These are phyloP conservation scores for Phenganax stokvisi DNA, from an alignment of 92 coral and sea anemone species.

Conservation along the genomic window DNA sequence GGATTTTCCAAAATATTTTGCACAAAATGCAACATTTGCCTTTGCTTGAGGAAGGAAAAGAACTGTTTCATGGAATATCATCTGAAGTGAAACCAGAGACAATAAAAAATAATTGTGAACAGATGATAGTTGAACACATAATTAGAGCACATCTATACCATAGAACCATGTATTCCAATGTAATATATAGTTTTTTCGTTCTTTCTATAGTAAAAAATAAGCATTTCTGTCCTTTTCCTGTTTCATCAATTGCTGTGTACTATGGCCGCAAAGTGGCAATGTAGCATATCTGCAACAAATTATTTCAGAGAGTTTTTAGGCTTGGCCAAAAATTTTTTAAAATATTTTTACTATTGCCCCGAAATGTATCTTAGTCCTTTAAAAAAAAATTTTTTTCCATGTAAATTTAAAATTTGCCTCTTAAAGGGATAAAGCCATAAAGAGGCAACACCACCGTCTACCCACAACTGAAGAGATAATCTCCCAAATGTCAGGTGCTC, in stretches of 20 bases:
- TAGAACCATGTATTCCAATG: background rate
- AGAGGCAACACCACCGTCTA: conserved; percentile 11
- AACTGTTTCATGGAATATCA: conserved; percentile 36
- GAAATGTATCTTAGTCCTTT: background rate
- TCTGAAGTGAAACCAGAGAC: background rate
- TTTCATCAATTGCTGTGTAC: background rate
- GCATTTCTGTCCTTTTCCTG: background rate
- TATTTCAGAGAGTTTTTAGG: background rate
- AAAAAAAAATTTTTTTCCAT: background rate
- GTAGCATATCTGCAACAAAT: conserved; percentile 18
- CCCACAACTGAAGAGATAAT: background rate
- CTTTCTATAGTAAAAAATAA: background rate
- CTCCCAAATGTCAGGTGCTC: background rate
- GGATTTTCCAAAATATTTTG: conserved; percentile 30
- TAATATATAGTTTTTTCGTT: background rate
- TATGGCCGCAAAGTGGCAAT: conserved; percentile 18
- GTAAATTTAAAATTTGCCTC: background rate
- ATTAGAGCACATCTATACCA: background rate
- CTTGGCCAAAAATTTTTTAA: background rate
- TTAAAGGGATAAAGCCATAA: conserved; percentile 13
- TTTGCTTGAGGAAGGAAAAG: conserved; percentile 34
- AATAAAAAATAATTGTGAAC: background rate
- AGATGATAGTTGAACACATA: background rate
- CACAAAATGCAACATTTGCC: conserved; percentile 32
- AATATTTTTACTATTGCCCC: background rate